A percentile compares a stretch with the other conserved stretches of the same genome.
Conservation (phyloP, 92 coral and sea anemone species). For the Ricordea florida region DNA sequence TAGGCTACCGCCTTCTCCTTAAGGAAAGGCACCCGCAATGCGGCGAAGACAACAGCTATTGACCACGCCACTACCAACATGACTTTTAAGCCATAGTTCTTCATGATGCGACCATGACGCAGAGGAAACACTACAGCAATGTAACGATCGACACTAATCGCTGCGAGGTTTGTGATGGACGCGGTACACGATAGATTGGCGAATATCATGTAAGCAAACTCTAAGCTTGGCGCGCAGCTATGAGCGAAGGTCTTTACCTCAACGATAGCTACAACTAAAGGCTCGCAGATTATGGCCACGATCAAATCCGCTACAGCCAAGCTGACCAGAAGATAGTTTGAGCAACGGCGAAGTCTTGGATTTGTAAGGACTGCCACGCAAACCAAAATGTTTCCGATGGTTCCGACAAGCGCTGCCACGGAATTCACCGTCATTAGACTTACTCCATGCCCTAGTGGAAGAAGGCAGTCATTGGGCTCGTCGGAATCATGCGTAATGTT, state of each 20-base stretch:
- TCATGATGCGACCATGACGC: slow-evolving; percentile 22
- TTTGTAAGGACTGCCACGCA: slow-evolving; percentile 35
- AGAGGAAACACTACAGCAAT: slow-evolving; percentile 33
- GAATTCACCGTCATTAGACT: slow-evolving; percentile 29
- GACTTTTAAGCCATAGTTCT: slow-evolving; percentile 15
- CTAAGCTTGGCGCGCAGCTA: slow-evolving; percentile 25
- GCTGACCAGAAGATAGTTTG: slow-evolving; percentile 50
- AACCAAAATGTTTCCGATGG: slow-evolving; percentile 47
- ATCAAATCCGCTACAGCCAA: slow-evolving; percentile 63
- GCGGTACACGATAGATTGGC: slow-evolving; percentile 28
- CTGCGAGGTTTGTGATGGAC: slow-evolving; percentile 24
- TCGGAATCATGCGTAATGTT: too few species aligned
- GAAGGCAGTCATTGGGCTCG: slow-evolving; percentile 1
- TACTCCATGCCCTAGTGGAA: slow-evolving; percentile 42
- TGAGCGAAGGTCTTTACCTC: neutral
- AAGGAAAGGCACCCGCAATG: neutral
- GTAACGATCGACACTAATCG: slow-evolving; percentile 45
- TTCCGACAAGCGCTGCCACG: slow-evolving; percentile 13
- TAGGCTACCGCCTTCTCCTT: neutral
- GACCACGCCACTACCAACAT: slow-evolving; percentile 27
- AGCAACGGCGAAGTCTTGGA: slow-evolving; percentile 15
- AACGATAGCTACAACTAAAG: slow-evolving; percentile 30
- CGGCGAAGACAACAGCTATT: slow-evolving; percentile 1
- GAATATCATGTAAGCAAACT: slow-evolving; percentile 15
- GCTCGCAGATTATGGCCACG: slow-evolving; percentile 43